Evolutionary conservation across 2,888 invertebrate genomes (phyloP).

Genomic region (Hecatera dysodea): DNA sequence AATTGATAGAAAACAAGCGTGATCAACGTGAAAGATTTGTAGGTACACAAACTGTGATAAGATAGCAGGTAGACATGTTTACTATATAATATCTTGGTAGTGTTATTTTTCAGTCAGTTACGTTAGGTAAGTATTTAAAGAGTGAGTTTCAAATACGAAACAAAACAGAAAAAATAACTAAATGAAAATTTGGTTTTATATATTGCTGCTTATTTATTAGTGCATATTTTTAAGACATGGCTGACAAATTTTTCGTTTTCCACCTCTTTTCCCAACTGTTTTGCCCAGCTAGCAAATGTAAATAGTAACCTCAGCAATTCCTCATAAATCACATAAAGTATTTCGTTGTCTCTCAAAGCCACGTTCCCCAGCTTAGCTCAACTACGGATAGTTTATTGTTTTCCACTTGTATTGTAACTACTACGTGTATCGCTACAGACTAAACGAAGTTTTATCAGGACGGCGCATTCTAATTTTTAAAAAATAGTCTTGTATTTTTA

Average conservation of each 20-base stretch:
- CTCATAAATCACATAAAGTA: constrained; percentile 39
- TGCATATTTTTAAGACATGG: no score
- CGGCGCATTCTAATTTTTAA: neutral
- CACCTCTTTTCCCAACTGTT: no score
- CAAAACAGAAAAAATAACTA: neutral
- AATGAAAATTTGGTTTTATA: no score
- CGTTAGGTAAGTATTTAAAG: constrained; percentile 9
- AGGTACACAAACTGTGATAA: constrained; percentile 49
- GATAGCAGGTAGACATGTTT: constrained; percentile 49
- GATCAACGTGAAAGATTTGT: constrained; percentile 55
- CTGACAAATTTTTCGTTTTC: no score
- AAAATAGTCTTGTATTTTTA: no score
- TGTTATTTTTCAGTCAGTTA: constrained; percentile 35
- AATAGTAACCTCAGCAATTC: neutral
- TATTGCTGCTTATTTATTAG: no score
- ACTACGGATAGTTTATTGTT: constrained; percentile 55
- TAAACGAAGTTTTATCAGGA: constrained; percentile 46
- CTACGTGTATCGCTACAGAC: constrained; percentile 11
- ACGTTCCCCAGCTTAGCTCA: constrained; percentile 31
- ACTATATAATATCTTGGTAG: constrained; percentile 1
- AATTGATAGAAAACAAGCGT: constrained; percentile 57
- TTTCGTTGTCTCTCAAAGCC: constrained; percentile 27
- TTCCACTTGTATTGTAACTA: constrained; percentile 46
- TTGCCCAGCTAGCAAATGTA: no score
- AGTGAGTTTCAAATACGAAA: neutral